Percentiles rank a stretch among this genome's conserved stretches.
phyloP scores from a whole-genome alignment of 23 tunicate genomes.

The Styela plicata region DNA sequence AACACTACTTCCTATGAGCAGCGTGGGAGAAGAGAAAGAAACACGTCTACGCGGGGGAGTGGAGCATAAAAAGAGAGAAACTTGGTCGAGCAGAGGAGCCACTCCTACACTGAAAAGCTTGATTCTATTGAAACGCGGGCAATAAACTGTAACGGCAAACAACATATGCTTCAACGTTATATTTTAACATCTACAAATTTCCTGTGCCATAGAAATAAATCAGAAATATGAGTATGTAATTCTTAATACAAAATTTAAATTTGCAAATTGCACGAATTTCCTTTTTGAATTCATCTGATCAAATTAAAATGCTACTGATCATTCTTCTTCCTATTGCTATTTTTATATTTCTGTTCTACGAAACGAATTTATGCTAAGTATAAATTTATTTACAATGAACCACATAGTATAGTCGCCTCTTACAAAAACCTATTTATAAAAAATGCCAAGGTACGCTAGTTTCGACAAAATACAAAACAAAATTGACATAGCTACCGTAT shows the following conservation, averaged over 20 bases:
- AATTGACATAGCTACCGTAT: neutral
- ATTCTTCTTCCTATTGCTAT: no score
- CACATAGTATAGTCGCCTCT: no score
- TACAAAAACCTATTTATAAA: no score
- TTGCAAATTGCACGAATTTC: no score
- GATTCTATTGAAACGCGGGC: neutral
- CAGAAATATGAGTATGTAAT: neutral
- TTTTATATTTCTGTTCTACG: no score
- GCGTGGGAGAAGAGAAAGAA: slow-evolving; percentile 21
- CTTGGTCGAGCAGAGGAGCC: neutral
- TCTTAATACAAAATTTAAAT: neutral
- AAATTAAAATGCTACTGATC: no score
- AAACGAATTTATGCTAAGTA: no score
- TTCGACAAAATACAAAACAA: no score
- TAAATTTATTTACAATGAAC: no score
- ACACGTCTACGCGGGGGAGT: neutral
- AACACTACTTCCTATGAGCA: neutral
- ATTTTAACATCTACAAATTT: neutral
- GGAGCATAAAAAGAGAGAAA: slow-evolving; percentile 16
- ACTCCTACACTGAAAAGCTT: neutral
- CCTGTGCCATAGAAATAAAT: neutral
- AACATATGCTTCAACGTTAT: neutral
- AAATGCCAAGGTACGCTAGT: no score
- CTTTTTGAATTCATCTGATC: no score
- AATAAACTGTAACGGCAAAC: neutral